Conservation (phyloP, 1,140 invertebrate species). For the Orius insidiosus region DNA sequence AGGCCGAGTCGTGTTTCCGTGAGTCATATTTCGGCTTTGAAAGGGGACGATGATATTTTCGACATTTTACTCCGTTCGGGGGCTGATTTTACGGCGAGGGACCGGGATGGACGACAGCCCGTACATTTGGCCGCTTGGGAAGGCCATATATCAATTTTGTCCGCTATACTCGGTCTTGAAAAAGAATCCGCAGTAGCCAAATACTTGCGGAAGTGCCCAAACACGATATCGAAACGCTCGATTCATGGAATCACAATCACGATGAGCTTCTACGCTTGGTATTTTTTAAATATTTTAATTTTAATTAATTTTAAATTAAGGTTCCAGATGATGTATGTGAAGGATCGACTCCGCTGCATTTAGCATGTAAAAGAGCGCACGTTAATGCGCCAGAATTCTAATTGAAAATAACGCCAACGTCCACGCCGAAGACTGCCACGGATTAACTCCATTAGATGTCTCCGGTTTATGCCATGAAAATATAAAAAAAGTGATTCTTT, state of each 20-base stretch:
- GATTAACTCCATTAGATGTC: slow-evolving; percentile 30
- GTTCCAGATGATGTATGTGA: slow-evolving; percentile 16
- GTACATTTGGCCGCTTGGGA: slow-evolving; percentile 29
- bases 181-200: not conserved
- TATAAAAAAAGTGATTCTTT: not conserved
- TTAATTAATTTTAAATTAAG: too few species aligned
- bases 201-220: not conserved
- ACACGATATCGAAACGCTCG: slow-evolving; percentile 10
- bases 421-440: slow-evolving; percentile 26
- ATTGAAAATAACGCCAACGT: slow-evolving; percentile 28
- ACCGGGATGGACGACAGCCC: slow-evolving; percentile 27
- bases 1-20: slow-evolving; percentile 27
- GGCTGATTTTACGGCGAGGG: slow-evolving; percentile 23
- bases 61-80: slow-evolving; percentile 26
- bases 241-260: slow-evolving; percentile 19
- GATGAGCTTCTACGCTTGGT: slow-evolving; percentile 13
- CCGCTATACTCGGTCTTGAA: not conserved
- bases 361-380: slow-evolving; percentile 27
- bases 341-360: slow-evolving; percentile 27
- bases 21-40: slow-evolving; percentile 27
- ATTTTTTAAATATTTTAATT: not conserved
- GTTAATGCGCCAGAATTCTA: slow-evolving; percentile 27
- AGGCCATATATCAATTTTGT: slow-evolving; percentile 27
- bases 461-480: slow-evolving; percentile 22
- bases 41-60: slow-evolving; percentile 24